These are phyloP conservation scores for Pollicipes pollicipes DNA, from an alignment of 1,140 invertebrate genomes.

Conservation along the genomic window DNA sequence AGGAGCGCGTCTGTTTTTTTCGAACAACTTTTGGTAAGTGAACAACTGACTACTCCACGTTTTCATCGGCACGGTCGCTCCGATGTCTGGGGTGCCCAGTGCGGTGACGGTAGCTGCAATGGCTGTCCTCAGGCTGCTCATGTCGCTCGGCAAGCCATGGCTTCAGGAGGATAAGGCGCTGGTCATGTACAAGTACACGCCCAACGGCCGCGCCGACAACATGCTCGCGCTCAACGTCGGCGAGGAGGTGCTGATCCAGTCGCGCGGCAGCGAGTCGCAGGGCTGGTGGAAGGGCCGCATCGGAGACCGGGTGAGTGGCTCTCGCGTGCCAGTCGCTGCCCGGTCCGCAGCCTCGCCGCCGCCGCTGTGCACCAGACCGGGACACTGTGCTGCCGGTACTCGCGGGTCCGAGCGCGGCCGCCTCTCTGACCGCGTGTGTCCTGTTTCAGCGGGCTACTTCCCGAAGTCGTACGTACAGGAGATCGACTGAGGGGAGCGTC, in stretches of 20 bases:
- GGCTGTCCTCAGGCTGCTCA: background rate
- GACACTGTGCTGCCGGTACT: no score
- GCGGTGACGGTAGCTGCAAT: no score
- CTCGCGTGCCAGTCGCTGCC: no score
- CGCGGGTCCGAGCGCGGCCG: no score
- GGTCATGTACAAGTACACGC: background rate
- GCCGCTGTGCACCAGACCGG: no score
- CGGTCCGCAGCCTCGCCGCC: no score
- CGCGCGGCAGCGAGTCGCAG: constrained; percentile 14
- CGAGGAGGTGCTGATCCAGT: constrained; percentile 1
- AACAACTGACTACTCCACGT: no score
- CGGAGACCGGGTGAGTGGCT: constrained; percentile 14
- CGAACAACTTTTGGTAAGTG: no score
- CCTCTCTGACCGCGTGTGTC: background rate
- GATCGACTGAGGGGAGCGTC: background rate
- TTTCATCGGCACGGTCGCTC: no score
- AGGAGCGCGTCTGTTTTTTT: no score
- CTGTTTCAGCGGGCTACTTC: background rate
- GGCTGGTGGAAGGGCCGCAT: constrained; percentile 19
- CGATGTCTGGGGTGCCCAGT: no score
- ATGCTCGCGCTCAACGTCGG: background rate
- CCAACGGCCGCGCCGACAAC: background rate
- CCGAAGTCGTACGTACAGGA: constrained; percentile 1
- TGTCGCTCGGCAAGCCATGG: background rate
- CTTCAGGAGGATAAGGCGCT: background rate